A percentile compares a stretch with the other conserved stretches of the same genome.
Evolutionary conservation across 2,113 vertebrate species (phyloP).

Genomic region (Xenus cinereus): DNA sequence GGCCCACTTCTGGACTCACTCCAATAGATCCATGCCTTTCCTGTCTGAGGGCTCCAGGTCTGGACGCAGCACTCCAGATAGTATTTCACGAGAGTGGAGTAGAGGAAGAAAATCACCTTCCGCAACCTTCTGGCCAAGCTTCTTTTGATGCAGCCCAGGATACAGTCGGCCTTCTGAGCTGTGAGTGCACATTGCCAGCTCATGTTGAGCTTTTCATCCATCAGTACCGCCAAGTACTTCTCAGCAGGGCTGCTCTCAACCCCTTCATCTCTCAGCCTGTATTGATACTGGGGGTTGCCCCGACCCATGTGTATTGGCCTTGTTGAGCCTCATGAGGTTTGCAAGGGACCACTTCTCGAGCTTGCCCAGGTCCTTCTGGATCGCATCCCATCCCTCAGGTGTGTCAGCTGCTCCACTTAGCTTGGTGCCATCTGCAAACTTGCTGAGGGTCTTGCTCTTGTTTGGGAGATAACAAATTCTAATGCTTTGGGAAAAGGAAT

Average conservation of each 20-base stretch:
- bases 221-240: no score
- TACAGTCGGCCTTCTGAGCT: no score
- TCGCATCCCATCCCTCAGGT: not conserved
- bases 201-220: no score
- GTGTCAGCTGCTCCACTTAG: not conserved
- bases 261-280: not conserved
- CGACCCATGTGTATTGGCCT: not conserved
- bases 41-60: no score
- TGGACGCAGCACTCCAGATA: no score
- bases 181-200: no score
- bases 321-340: not conserved
- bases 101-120: not conserved
- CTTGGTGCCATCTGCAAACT: not conserved
- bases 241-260: not conserved
- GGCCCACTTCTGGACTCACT: no score
- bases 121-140: not conserved
- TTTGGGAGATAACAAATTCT: not conserved
- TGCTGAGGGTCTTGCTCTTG: not conserved
- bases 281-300: not conserved
- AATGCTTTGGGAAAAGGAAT: not conserved
- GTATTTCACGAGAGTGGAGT: no score
- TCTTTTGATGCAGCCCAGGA: no score
- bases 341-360: not conserved
- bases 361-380: not conserved
- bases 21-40: not conserved